phyloP scores from a whole-genome alignment of 2,888 invertebrate genomes.

The Drosophila falleni region DNA sequence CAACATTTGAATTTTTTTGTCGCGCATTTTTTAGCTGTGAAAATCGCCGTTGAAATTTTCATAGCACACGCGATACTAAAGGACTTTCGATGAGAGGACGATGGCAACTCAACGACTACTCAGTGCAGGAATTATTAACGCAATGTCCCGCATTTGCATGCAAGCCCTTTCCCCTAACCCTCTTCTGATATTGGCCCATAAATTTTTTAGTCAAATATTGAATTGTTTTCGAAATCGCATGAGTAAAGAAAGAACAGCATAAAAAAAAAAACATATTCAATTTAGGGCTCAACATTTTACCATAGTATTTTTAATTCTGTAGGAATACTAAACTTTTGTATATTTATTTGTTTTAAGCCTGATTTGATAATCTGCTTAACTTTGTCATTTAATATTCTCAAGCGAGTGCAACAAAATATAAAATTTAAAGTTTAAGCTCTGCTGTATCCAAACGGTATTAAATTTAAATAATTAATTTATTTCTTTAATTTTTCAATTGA shows the following conservation, averaged over 20 bases:
- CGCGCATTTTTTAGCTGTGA: constrained; percentile 31
- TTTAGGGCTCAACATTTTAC: constrained; percentile 14
- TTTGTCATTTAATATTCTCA: not conserved
- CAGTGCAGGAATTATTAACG: constrained; percentile 70
- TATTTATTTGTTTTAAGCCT: not conserved
- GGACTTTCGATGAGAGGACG: constrained; percentile 10
- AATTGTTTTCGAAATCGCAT: constrained; percentile 31
- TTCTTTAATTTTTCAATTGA: too few species aligned
- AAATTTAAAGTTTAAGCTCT: not conserved
- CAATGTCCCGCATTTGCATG: constrained; percentile 68
- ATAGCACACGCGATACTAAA: constrained; percentile 28
- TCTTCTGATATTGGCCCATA: constrained; percentile 20
- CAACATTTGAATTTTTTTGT: constrained; percentile 37
- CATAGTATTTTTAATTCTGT: constrained; percentile 17
- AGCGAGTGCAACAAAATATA: too few species aligned
- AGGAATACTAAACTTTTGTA: not conserved
- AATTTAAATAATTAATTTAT: too few species aligned
- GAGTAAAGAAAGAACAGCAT: constrained; percentile 2
- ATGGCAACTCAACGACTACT: constrained; percentile 68
- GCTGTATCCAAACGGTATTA: not conserved
- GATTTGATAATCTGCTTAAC: constrained; percentile 9
- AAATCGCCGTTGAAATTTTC: constrained; percentile 57
- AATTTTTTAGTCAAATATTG: constrained; percentile 69
- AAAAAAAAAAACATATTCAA: constrained; percentile 35
- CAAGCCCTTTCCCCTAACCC: constrained; percentile 5